Evolutionary conservation across 2,888 invertebrate genomes (phyloP).

Genomic region (Thereva unica): DNA sequence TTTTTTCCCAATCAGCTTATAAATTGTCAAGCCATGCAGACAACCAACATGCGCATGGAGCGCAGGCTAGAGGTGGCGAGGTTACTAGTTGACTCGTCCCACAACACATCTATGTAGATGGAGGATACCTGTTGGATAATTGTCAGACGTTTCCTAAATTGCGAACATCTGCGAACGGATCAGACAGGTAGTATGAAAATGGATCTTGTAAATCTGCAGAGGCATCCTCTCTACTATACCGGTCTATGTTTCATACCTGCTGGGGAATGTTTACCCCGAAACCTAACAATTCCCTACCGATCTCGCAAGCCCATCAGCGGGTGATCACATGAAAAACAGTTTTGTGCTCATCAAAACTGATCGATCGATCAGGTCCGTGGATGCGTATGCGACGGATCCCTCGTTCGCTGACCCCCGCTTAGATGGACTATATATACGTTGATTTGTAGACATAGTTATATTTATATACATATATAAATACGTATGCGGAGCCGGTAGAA

Average conservation of each 20-base stretch:
- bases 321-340: slow-evolving; percentile 35
- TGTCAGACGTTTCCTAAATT: too few species aligned
- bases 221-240: too few species aligned
- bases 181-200: too few species aligned
- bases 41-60: slow-evolving; percentile 6
- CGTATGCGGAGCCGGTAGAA: slow-evolving; percentile 13
- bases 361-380: slow-evolving; percentile 43
- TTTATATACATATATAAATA: slow-evolving; percentile 2
- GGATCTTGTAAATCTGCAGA: too few species aligned
- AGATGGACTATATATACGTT: too few species aligned
- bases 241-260: too few species aligned
- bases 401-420: slow-evolving; percentile 17
- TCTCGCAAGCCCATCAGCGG: slow-evolving; percentile 21
- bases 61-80: neutral
- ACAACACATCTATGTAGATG: too few species aligned
- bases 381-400: slow-evolving; percentile 24
- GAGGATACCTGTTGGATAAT: too few species aligned
- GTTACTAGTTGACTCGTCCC: neutral
- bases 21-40: slow-evolving; percentile 15
- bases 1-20: slow-evolving; percentile 32
- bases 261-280: slow-evolving; percentile 22
- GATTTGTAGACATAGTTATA: slow-evolving; percentile 15
- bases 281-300: slow-evolving; percentile 16
- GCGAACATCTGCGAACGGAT: too few species aligned
- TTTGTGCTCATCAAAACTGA: slow-evolving; percentile 49